Conservation (phyloP, 2,888 invertebrate species). For the Glomeris marginata region DNA sequence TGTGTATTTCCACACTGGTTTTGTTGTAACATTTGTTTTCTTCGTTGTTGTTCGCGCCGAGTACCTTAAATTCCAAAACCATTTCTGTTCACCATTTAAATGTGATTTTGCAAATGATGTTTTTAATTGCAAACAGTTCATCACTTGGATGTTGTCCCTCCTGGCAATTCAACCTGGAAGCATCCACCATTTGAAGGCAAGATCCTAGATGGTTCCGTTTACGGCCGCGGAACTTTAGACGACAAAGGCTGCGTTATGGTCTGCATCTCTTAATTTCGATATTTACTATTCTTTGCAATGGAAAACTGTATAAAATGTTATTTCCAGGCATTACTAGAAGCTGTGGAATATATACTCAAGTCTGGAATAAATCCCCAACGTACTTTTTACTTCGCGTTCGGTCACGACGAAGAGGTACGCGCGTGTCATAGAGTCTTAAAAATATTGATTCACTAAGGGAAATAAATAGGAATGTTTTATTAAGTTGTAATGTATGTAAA, state of each 20-base stretch:
- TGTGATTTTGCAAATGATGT: no score
- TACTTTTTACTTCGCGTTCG: slow-evolving; percentile 36
- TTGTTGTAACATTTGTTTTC: no score
- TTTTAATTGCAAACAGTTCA: no score
- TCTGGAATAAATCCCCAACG: slow-evolving; percentile 29
- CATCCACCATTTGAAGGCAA: slow-evolving; percentile 33
- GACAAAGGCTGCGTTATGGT: slow-evolving; percentile 36
- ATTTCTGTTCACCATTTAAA: no score
- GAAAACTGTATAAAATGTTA: background rate
- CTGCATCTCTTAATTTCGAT: background rate
- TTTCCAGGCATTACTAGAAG: slow-evolving; percentile 34
- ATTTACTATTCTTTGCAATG: background rate
- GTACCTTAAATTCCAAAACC: no score
- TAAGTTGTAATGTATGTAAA: background rate
- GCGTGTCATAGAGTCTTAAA: no score
- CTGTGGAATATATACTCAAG: slow-evolving; percentile 30
- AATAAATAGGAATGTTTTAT: no score
- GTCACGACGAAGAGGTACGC: slow-evolving; percentile 38
- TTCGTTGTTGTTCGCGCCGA: no score
- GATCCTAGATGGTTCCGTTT: slow-evolving; percentile 33
- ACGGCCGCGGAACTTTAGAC: slow-evolving; percentile 37
- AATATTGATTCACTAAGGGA: no score
- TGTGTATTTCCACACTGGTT: no score
- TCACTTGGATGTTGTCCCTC: slow-evolving; percentile 39
- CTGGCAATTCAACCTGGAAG: slow-evolving; percentile 23